Evolutionary conservation across 1,140 invertebrate species (phyloP).

Genomic region (Maniola jurtina): DNA sequence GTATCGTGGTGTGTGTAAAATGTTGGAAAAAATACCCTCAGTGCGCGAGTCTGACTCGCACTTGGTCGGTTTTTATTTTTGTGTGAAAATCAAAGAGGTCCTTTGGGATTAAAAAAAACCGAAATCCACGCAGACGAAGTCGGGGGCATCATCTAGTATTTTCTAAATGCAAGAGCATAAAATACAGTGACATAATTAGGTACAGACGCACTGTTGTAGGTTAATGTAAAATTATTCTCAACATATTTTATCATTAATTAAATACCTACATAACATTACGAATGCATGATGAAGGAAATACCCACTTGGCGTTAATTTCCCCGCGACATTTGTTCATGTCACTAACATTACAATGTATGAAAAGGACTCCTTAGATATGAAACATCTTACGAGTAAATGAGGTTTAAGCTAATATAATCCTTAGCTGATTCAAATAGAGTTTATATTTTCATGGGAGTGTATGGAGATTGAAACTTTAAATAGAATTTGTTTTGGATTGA

Average conservation of each 20-base stretch:
- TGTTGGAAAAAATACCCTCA: too few species aligned
- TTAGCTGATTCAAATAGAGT: constrained; percentile 1
- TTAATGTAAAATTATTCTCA: background rate
- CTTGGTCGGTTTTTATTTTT: too few species aligned
- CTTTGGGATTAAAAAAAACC: too few species aligned
- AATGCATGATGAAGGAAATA: constrained; percentile 12
- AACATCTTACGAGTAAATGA: background rate
- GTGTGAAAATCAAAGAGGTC: too few species aligned
- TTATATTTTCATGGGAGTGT: constrained; percentile 12
- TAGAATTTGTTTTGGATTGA: constrained; percentile 53
- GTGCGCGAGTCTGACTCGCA: too few species aligned
- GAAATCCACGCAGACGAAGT: too few species aligned
- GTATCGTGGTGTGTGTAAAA: too few species aligned
- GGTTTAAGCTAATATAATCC: background rate
- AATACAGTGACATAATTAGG: background rate
- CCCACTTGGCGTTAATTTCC: constrained; percentile 10
- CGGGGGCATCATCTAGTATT: too few species aligned
- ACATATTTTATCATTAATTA: constrained; percentile 1
- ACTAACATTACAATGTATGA: constrained; percentile 18
- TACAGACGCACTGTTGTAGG: too few species aligned
- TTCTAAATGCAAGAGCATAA: too few species aligned
- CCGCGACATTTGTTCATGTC: constrained; percentile 12
- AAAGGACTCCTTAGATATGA: background rate
- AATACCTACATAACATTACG: background rate
- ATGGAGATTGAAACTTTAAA: constrained; percentile 33